A percentile compares a stretch with the other conserved stretches of the same genome.
These are phyloP conservation scores for Pseudomyrmex pallidus DNA, from an alignment of 1,140 invertebrate genomes.

Conservation along the genomic window DNA sequence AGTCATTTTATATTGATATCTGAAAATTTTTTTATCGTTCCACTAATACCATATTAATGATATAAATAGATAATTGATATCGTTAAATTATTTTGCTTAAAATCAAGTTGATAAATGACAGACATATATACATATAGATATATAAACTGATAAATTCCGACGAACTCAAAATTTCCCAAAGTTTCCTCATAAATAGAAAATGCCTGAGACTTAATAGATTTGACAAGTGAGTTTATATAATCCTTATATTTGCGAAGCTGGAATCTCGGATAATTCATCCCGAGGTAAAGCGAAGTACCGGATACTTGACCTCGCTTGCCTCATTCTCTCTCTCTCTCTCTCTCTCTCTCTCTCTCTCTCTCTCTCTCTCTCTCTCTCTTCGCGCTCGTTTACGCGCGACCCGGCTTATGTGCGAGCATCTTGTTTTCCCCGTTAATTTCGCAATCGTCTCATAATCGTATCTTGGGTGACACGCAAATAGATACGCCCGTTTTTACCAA, in stretches of 20 bases:
- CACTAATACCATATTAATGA: too few species aligned
- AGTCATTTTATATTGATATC: too few species aligned
- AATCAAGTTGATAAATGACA: too few species aligned
- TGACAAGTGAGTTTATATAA: slow-evolving; percentile 12
- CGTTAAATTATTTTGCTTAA: too few species aligned
- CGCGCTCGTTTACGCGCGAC: slow-evolving; percentile 24
- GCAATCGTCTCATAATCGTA: slow-evolving; percentile 19
- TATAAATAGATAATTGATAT: too few species aligned
- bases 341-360: too few species aligned
- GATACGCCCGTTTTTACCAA: neutral
- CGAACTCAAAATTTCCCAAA: too few species aligned
- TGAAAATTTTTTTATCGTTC: too few species aligned
- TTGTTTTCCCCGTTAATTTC: slow-evolving; percentile 43
- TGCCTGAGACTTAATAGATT: neutral
- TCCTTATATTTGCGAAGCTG: slow-evolving; percentile 43
- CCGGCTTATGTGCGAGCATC: slow-evolving; percentile 4
- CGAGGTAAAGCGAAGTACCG: slow-evolving; percentile 61
- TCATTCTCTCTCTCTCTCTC: slow-evolving; percentile 59
- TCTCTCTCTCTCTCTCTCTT: slow-evolving; percentile 49
- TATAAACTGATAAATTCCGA: too few species aligned
- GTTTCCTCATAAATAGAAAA: neutral
- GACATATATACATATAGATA: too few species aligned
- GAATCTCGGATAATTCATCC: slow-evolving; percentile 49
- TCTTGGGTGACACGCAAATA: slow-evolving; percentile 7
- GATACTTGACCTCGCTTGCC: slow-evolving; percentile 70